Conservation (phyloP, 2,113 vertebrate species). For the Oriolus oriolus region DNA sequence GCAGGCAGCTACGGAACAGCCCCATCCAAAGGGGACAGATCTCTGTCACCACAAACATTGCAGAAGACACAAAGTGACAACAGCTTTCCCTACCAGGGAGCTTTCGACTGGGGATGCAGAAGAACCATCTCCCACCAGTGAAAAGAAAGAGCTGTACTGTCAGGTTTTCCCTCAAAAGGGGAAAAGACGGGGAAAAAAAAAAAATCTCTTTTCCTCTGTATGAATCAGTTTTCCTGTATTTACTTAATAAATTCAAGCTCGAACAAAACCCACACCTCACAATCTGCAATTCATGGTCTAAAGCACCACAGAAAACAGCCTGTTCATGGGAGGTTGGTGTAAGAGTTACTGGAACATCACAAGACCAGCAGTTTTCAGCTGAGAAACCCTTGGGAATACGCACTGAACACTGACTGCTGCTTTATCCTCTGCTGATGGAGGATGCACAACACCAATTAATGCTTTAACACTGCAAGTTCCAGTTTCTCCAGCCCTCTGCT, state of each 20-base stretch:
- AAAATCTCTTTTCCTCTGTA: neutral
- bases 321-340: neutral
- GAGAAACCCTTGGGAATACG: neutral
- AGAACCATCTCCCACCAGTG: neutral
- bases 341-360: neutral
- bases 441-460: conserved; percentile 9
- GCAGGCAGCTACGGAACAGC: neutral
- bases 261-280: neutral
- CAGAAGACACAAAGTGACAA: neutral
- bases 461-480: neutral
- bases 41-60: neutral
- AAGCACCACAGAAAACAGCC: neutral
- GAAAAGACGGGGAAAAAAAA: neutral
- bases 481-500: neutral
- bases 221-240: neutral
- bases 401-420: neutral
- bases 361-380: neutral
- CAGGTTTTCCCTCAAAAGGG: neutral
- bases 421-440: neutral
- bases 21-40: neutral
- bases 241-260: neutral
- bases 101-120: neutral
- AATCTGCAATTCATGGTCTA: neutral
- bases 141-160: neutral
- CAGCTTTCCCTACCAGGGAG: neutral